Base-by-base conservation (phyloP, 2,797 vertebrate genomes). In the Myiotriccus ornatus region DNA sequence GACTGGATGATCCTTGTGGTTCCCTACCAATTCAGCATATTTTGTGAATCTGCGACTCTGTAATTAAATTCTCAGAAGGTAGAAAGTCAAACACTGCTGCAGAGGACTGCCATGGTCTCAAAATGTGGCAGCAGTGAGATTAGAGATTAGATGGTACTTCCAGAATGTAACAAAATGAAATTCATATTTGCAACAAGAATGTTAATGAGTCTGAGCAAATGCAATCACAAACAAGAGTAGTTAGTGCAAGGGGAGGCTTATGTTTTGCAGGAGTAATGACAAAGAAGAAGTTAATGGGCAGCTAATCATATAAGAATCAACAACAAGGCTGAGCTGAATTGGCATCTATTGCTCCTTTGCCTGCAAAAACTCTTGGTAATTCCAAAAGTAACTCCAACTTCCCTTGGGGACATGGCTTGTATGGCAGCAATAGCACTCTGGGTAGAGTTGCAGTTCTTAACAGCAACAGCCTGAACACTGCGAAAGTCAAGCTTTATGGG, bases 41-140 rank as follows among this genome's bases (percentile, higher is more conserved):
- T 30, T 28, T 41, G 14, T 56, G 22, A 34, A 23, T 34, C n/a
- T 56, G 35, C 9, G 27, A 62, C 22, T 41, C 37, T 41, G 22
- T 64, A 76, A 96, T 91, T 78, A 85, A 84, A 93, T 94, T 87
- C 80, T 47, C 55, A 70, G 62, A 82, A 60, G 32, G 50, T 8
- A 47, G 19, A 39, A 91, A 87, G 44, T 80, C 78, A 85, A 92
- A 79, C 63, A 43, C n/a, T 44, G 50, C n/a, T 69, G 53, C 64
- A 92, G 63, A 94, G 69, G 30, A 43, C 27, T 67, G 56, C 47
- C 2, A 4, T 49, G 35, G 49, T 62, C 70, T 75, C 57, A 67
- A 76, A 83, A 84, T 37, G 28, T 9, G 0, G 16, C 64, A 85
- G 70, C 7, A 7, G 47, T 56, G 71, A 89, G 63, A 84, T 67